A percentile compares a stretch with the other conserved stretches of the same genome.
Conservation (phyloP, 2,797 vertebrate genomes). For the Bradypus variegatus region DNA sequence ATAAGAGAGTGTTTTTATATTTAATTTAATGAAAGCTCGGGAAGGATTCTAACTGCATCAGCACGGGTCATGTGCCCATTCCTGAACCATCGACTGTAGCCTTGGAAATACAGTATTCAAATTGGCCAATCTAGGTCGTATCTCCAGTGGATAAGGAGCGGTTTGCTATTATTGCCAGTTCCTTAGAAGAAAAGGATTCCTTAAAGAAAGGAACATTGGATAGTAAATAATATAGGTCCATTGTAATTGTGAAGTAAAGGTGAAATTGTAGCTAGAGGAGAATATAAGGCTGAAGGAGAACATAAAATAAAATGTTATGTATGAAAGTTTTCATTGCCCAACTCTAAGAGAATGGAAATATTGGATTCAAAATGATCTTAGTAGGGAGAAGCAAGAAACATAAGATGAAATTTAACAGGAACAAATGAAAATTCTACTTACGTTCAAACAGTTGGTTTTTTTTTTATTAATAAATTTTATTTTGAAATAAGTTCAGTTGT, state of each 20-base stretch:
- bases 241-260: slow-evolving; percentile 29
- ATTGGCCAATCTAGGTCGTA: background rate
- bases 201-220: slow-evolving; percentile 27
- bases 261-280: slow-evolving; percentile 43
- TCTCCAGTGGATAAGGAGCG: background rate
- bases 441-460: slow-evolving; percentile 54
- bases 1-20: background rate
- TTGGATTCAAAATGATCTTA: slow-evolving; percentile 51
- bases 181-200: slow-evolving; percentile 10
- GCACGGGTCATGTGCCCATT: background rate
- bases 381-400: slow-evolving; percentile 44
- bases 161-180: background rate
- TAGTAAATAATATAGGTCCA: slow-evolving; percentile 18
- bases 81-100: background rate
- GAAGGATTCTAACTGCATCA: background rate
- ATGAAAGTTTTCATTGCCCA: slow-evolving; percentile 46
- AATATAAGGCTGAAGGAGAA: background rate
- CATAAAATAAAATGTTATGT: slow-evolving; percentile 46
- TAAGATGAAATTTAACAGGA: slow-evolving; percentile 47
- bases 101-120: slow-evolving; percentile 13
- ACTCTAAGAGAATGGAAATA: slow-evolving; percentile 36
- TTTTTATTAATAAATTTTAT: too few relatives aligned
- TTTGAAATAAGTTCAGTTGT: too few relatives aligned
- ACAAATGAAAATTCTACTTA: slow-evolving; percentile 44
- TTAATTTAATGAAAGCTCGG: background rate